phyloP scores from a whole-genome alignment of 1,140 invertebrate genomes.

The Drosophila bipectinata region DNA sequence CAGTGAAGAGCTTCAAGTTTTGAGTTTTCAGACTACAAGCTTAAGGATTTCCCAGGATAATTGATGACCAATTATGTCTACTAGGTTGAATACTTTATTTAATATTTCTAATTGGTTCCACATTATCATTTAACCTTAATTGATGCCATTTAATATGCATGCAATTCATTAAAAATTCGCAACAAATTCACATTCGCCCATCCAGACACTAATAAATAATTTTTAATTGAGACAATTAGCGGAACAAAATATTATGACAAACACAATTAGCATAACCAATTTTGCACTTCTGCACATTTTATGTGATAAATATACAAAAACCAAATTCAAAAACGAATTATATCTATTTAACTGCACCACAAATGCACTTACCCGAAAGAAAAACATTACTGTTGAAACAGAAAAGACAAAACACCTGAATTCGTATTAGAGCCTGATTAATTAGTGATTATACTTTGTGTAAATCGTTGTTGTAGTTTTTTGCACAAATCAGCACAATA shows the following conservation, averaged over 20 bases:
- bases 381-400: slow-evolving; percentile 9
- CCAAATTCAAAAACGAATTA: slow-evolving; percentile 19
- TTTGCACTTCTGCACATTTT: slow-evolving; percentile 74
- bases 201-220: slow-evolving; percentile 45
- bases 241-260: slow-evolving; percentile 44
- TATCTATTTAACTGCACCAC: slow-evolving; percentile 60
- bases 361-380: slow-evolving; percentile 63
- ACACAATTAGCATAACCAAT: slow-evolving; percentile 70
- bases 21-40: not conserved
- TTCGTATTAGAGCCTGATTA: slow-evolving; percentile 54
- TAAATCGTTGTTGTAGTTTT: slow-evolving; percentile 37
- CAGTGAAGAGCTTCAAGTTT: slow-evolving; percentile 13
- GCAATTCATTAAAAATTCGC: slow-evolving; percentile 51
- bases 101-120: slow-evolving; percentile 1
- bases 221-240: slow-evolving; percentile 65
- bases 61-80: not conserved
- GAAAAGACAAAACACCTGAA: slow-evolving; percentile 26
- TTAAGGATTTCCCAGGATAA: not conserved
- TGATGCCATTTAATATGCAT: slow-evolving; percentile 40
- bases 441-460: slow-evolving; percentile 45
- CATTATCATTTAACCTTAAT: slow-evolving; percentile 29
- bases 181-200: slow-evolving; percentile 5
- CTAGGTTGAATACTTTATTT: not conserved
- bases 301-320: slow-evolving; percentile 71
- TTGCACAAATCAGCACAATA: slow-evolving; percentile 53